Evolutionary conservation across 2,888 invertebrate genomes (phyloP), one percentile per base, ranked within the genome.

Genomic region (Acanthosoma haemorrhoidale): DNA sequence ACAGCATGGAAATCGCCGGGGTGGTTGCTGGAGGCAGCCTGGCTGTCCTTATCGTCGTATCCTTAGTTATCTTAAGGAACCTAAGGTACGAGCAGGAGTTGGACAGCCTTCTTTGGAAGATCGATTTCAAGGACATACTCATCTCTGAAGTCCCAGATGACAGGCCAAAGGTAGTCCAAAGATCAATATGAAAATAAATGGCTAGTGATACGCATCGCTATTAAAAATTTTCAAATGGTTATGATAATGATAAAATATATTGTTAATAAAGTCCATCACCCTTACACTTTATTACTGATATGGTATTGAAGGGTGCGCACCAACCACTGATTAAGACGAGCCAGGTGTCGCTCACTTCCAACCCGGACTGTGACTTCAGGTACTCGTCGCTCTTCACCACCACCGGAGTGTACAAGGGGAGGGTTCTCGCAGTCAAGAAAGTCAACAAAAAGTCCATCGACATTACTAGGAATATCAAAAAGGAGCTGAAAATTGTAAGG

Each of bases 21-120:
- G 92, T 92, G 2, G 86, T 93, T 0, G 87, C 88, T 0, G 93
- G 94, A 0, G 90, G 91, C 2, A 84, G 91, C 3, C 79, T 90
- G 13, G 81, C 92, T 0, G 81, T 92, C 4, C 79, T 92, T 38
- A 82, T 87, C 0, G 82, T 92, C 3, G 87, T 91, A n/a, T 86
- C 87, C 0, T 81, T 92, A 69, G 86, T 93, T 0, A 82, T 92
- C 11, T 92, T 90, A 81, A 87, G 95, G 71, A 95, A 95, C 80
- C 95, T 94, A 94, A 87, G 88, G 39, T 94, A 96, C 80, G 95
- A 96, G 78, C 94, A 95, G 78, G 95, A 95, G 78, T 83, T 96
- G 74, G 95, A 95, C 79, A 94, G 93, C 69, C 82, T 96, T 39
- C 84, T 96, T 39, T 96, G 96, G 96, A 94, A 95, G 82, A 90